Conservation (phyloP, 1,140 invertebrate genomes). For the Drosophila hydei region DNA sequence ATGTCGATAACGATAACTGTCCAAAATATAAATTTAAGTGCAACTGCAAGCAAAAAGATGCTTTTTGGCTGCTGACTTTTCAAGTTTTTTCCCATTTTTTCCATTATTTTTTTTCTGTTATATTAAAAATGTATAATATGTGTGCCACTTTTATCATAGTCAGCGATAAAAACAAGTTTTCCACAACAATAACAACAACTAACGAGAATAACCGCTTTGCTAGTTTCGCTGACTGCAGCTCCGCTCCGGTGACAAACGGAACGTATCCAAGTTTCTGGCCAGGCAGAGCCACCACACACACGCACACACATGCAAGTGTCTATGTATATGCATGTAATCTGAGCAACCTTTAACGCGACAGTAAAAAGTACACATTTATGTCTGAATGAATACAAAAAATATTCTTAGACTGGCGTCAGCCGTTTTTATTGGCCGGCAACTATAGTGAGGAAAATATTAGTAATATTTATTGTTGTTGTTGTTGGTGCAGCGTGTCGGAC, state of each 20-base stretch:
- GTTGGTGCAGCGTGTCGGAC: slow-evolving; percentile 1
- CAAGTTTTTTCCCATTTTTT: slow-evolving; percentile 29
- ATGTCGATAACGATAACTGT: slow-evolving; percentile 30
- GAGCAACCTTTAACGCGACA: slow-evolving; percentile 37
- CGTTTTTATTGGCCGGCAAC: slow-evolving; percentile 49
- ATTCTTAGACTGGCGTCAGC: slow-evolving; percentile 62
- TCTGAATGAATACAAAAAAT: slow-evolving; percentile 8
- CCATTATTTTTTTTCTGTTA: slow-evolving; percentile 23
- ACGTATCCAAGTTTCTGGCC: slow-evolving; percentile 23
- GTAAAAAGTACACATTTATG: not conserved
- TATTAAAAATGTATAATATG: slow-evolving; percentile 39
- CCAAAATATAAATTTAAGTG: slow-evolving; percentile 24
- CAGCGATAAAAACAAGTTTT: slow-evolving; percentile 68
- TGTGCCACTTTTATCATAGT: slow-evolving; percentile 73
- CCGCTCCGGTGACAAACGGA: slow-evolving; percentile 37
- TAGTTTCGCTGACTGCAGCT: slow-evolving; percentile 38
- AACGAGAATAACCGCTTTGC: slow-evolving; percentile 71
- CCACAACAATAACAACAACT: slow-evolving; percentile 47
- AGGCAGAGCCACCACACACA: slow-evolving; percentile 20
- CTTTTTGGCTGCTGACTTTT: slow-evolving; percentile 57
- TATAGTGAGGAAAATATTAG: slow-evolving; percentile 54
- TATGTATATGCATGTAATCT: slow-evolving; percentile 45
- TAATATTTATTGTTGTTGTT: slow-evolving; percentile 63
- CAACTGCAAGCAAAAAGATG: slow-evolving; percentile 33
- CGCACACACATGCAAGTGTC: not conserved